Conservation (phyloP, 2,113 vertebrate genomes). For the Nerophis ophidion region DNA sequence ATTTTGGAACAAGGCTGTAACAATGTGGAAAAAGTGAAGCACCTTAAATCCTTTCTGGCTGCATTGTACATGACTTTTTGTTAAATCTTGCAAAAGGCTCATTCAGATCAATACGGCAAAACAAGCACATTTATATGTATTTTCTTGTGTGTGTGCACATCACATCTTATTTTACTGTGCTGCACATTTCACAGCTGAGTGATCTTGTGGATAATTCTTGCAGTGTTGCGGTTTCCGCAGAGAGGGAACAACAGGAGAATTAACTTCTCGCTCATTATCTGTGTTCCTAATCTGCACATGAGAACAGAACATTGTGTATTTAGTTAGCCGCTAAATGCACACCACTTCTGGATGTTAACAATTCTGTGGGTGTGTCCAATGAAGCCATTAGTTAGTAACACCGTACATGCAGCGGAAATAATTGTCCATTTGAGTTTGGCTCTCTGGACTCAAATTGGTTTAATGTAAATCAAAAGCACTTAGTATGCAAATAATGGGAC, state of each 20-base stretch:
- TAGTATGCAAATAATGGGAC: constrained; percentile 33
- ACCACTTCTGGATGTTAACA: neutral
- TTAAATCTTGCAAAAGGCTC: too few species aligned
- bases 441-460: constrained; percentile 14
- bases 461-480: constrained; percentile 34
- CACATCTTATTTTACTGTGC: neutral
- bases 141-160: too few species aligned
- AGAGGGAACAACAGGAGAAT: neutral
- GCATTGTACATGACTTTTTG: too few species aligned
- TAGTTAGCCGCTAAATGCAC: neutral
- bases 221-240: neutral
- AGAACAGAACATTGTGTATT: neutral
- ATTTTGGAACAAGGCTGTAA: too few species aligned
- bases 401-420: neutral
- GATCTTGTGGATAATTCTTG: neutral
- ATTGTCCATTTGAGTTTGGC: neutral
- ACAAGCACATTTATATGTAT: too few species aligned
- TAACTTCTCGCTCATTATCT: neutral
- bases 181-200: constrained; percentile 1
- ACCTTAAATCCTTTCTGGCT: too few species aligned
- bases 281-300: neutral
- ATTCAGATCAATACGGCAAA: too few species aligned
- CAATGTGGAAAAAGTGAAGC: too few species aligned
- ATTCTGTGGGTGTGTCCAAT: neutral
- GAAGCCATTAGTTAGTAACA: neutral